Base-by-base conservation (phyloP, 2,797 vertebrate species). In the Paedocypris micromegethes region DNA sequence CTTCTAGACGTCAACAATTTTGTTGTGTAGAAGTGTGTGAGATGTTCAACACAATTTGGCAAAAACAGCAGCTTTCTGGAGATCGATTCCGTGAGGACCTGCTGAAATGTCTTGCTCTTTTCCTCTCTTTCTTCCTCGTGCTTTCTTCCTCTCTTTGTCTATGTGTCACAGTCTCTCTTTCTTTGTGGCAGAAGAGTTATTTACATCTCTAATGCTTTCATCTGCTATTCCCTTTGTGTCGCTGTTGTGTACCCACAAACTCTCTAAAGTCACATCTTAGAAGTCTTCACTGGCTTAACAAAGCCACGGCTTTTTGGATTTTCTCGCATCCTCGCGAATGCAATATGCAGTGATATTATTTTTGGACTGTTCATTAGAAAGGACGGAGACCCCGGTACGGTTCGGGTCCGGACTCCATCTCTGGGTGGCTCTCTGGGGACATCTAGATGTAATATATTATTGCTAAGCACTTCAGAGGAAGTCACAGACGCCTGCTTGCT, bases 381-480 rank as follows among this genome's bases (percentile, higher is more conserved):
- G 66, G 64, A 37, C 63, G 75, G 71, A 64, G 39, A 58, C 60
- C 60, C 47, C 37, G 8, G 9, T 49, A 47, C 38, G 49, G 57
- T 64, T 53, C 42, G 62, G 70, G 79, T 79, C 64, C 75, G 74
- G 68, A 79, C 78, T 78, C 76, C 66, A 76, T 75, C 72, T 70
- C 40, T 58, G 77, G 58, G 66, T 64, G 72, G 4, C 75, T 58
- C 80, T 76, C 79, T 72, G 85, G 82, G 82, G 83, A 89, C 87
- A 85, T 86, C 86, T 86, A 90, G 86, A 88, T 82, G 84, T 88
- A 84, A 85, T 84, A 88, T 89, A 90, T 89, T 91, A 88, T 86
- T 78, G 83, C 86, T 90, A 92, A 88, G 84, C 86, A 90, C 89
- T 91, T 90, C 86, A 90, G 85, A 90, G 82, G 75, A 87, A 75